phyloP scores from a whole-genome alignment of 2,797 vertebrate genomes.

The Meda fulgida region DNA sequence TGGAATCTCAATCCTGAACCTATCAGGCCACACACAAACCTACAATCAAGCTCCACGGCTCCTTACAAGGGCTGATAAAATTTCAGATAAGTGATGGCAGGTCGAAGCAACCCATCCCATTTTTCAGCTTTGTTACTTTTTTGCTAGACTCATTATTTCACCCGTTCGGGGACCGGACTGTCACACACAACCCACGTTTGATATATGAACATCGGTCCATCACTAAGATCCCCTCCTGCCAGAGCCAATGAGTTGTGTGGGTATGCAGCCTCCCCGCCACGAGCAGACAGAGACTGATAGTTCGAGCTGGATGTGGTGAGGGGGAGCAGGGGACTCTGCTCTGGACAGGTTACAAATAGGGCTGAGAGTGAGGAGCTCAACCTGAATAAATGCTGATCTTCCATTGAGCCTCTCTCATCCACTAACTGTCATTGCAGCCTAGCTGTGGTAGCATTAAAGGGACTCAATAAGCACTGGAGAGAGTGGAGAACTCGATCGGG shows the following conservation, averaged over 20 bases:
- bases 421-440: constrained; percentile 74
- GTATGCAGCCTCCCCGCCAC: constrained; percentile 69
- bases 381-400: constrained; percentile 80
- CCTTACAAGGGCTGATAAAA: constrained; percentile 29
- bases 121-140: constrained; percentile 79
- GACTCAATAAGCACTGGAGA: constrained; percentile 4
- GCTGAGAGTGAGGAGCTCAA: constrained; percentile 75
- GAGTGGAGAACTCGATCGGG: background rate
- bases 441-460: constrained; percentile 20
- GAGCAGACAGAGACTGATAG: constrained; percentile 81
- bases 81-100: constrained; percentile 54
- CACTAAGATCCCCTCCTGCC: constrained; percentile 79
- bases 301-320: constrained; percentile 71
- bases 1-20: constrained; percentile 44
- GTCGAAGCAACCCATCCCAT: constrained; percentile 66
- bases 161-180: constrained; percentile 75
- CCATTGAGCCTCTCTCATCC: constrained; percentile 73
- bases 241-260: constrained; percentile 69
- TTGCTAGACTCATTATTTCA: constrained; percentile 81
- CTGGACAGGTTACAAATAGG: constrained; percentile 85
- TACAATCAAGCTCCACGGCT: constrained; percentile 32
- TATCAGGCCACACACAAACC: constrained; percentile 40
- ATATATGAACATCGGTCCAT: constrained; percentile 81
- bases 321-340: constrained; percentile 75
- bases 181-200: constrained; percentile 78